phyloP scores from a whole-genome alignment of 1,140 invertebrate species.

The Orchesella cincta region DNA sequence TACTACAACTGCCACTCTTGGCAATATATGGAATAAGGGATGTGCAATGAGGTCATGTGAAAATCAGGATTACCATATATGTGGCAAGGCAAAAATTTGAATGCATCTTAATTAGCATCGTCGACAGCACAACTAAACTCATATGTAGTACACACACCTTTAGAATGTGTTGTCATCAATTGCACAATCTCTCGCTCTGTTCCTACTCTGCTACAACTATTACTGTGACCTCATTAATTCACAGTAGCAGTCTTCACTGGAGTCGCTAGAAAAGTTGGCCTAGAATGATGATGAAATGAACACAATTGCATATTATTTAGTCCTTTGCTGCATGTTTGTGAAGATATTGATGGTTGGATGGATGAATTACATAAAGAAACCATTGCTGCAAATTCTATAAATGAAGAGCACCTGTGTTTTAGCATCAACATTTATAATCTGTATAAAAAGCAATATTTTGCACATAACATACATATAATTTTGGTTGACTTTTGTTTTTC shows the following conservation, averaged over 20 bases:
- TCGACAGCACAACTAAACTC: not conserved
- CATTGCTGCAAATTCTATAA: too few species aligned
- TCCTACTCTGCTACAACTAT: too few species aligned
- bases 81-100: conserved; percentile 20
- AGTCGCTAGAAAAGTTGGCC: conserved; percentile 19
- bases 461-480: too few species aligned
- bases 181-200: conserved; percentile 23
- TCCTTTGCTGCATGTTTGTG: too few species aligned
- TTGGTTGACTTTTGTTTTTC: not conserved
- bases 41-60: conserved; percentile 27
- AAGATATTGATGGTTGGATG: too few species aligned
- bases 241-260: conserved; percentile 28
- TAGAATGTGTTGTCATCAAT: not conserved
- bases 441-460: too few species aligned
- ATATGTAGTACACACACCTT: not conserved
- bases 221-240: conserved; percentile 26
- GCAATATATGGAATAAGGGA: conserved; percentile 24
- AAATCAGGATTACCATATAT: conserved; percentile 24
- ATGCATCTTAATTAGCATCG: conserved; percentile 25
- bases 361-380: too few species aligned
- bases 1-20: not conserved
- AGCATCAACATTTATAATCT: too few species aligned
- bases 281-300: conserved; percentile 4
- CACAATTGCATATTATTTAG: not conserved
- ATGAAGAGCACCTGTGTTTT: too few species aligned